phyloP scores from a whole-genome alignment of 1,140 invertebrate species.

The Hesperophylax magnus region DNA sequence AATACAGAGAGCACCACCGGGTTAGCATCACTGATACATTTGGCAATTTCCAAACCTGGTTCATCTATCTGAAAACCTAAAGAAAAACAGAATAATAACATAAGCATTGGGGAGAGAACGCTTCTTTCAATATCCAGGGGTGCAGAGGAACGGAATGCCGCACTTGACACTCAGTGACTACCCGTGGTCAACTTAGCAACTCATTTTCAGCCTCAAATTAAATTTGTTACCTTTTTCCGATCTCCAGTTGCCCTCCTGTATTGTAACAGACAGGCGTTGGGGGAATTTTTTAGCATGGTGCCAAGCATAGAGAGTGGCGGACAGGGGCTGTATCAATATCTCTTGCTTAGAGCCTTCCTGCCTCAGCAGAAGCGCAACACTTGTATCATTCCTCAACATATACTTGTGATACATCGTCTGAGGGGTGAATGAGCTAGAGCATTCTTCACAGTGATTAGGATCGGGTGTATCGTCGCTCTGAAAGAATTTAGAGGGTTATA shows the following conservation, averaged over 20 bases:
- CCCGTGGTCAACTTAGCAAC: too few relatives aligned
- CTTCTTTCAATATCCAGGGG: too few relatives aligned
- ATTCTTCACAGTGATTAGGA: conserved; percentile 1
- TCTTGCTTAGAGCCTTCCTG: not conserved
- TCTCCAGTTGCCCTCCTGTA: conserved; percentile 13
- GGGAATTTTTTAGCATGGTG: not conserved
- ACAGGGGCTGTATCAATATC: conserved; percentile 1
- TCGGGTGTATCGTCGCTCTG: not conserved
- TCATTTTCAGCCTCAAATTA: too few relatives aligned
- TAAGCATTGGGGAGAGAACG: too few relatives aligned
- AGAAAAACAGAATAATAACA: too few relatives aligned
- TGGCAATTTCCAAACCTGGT: conserved; percentile 68
- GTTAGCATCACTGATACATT: conserved; percentile 62
- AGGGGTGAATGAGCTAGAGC: not conserved
- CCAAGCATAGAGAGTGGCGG: not conserved
- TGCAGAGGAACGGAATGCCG: too few relatives aligned
- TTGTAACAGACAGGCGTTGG: not conserved
- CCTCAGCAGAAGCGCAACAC: not conserved
- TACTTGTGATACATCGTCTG: conserved; percentile 18
- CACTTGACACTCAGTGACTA: too few relatives aligned
- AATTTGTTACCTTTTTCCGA: not conserved
- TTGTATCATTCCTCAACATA: conserved; percentile 24
- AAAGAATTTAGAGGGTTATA: not conserved
- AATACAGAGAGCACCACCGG: conserved; percentile 66
- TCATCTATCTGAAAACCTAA: conserved; percentile 62